Evolutionary conservation across 2,113 vertebrate genomes (phyloP), one percentile per base, ranked within the genome.

Genomic region (Struthio camelus): DNA sequence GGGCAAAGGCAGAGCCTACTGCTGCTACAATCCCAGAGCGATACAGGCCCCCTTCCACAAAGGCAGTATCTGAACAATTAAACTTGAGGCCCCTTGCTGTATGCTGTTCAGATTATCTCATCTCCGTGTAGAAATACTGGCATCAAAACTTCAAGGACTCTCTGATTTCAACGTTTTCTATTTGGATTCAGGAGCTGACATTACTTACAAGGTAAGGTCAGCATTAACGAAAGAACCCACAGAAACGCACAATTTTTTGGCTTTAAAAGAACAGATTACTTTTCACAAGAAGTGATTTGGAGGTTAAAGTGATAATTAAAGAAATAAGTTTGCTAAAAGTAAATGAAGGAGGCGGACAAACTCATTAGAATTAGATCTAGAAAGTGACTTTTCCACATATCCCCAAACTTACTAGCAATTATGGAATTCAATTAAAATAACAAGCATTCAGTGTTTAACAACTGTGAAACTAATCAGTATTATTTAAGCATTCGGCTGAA

Each of bases 391-490:
- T 71, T 82, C 81, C 36, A 62, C 17, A 14, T 58, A 82, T 36
- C 4, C 9, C 36, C 73, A 91, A 32, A 36, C 44, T 87, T 81
- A 61, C 6, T 36, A 61, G 73, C 48, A 89, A 79, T 81, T 79
- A 87, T 2, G 3, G 61, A 94, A 90, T 96, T 76, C 16, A 93
- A 90, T 90, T 93, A 96, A 96, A 89, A 46, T 73, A 93, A 73
- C 40, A 94, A 56, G 66, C 65, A 85, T 76, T 58, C 58, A 87
- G 38, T 25, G 27, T 62, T 84, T 89, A 56, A 28, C 69, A 76
- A 85, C 36, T 65, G 66, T 85, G 77, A 94, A 84, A 81, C 50
- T 50, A 62, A 94, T 62, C 56, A n/a, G 20, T 30, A 67, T 46
- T 81, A 72, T 58, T 66, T 46, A 73, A 83, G 40, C 42, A 83